A percentile compares a stretch with the other conserved stretches of the same genome.
Conservation (phyloP, 2,797 vertebrate genomes). For the Onychomys arenicola region DNA sequence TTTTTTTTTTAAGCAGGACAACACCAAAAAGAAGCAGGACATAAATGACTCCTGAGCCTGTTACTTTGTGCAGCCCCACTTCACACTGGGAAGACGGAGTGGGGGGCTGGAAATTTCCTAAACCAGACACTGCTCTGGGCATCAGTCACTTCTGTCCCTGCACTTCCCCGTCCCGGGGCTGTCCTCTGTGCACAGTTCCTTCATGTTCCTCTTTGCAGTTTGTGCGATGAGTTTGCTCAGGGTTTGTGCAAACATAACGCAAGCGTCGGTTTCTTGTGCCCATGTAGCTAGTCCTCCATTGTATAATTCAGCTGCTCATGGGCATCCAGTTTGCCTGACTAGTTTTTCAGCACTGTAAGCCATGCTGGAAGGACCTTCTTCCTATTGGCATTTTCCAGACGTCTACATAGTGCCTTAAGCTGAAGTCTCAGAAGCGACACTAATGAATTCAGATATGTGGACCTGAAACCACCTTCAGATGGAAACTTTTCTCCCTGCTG, state of each 20-base stretch:
- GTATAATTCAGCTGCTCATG: not conserved
- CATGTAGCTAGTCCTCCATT: accelerated
- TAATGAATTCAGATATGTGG: accelerated
- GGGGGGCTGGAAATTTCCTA: not conserved
- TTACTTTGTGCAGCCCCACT: accelerated
- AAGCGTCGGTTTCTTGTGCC: not conserved
- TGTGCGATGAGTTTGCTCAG: not conserved
- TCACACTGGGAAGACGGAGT: not conserved
- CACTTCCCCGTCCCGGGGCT: not conserved
- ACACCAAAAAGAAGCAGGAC: accelerated
- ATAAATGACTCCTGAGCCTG: not conserved
- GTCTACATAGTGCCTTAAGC: not conserved
- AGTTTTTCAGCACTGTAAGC: accelerated
- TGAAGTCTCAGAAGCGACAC: not conserved
- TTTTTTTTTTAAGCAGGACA: not conserved
- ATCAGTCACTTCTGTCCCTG: too few species aligned
- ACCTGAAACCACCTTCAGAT: not conserved
- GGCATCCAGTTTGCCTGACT: not conserved
- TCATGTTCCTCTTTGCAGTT: too few species aligned
- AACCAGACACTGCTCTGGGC: too few species aligned
- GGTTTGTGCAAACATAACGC: accelerated
- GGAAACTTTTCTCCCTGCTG: not conserved
- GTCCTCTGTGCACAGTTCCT: accelerated
- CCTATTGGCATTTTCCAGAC: not conserved
- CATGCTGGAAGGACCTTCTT: not conserved